Conservation (phyloP, 1,140 invertebrate species). For the Drosophila baimaii region DNA sequence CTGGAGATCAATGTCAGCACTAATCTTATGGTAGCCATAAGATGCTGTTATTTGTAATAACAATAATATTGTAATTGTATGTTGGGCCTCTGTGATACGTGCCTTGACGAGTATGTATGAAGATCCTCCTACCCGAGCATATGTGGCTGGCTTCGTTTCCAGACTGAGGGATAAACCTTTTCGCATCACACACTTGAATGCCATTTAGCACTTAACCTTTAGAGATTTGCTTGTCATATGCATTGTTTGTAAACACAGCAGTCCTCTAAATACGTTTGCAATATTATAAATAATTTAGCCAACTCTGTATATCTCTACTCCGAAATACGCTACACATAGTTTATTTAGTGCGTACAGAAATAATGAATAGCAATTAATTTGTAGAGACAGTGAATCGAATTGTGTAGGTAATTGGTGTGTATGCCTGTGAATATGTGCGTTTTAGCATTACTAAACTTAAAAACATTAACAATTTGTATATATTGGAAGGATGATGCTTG, state of each 20-base stretch:
- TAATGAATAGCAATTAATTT: conserved; percentile 16
- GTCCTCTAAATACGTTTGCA: conserved; percentile 54
- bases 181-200: conserved; percentile 36
- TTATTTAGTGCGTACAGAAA: conserved; percentile 21
- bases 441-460: conserved; percentile 57
- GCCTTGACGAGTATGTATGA: conserved; percentile 10
- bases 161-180: conserved; percentile 17
- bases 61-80: conserved; percentile 6
- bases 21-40: conserved; percentile 31
- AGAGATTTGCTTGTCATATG: conserved; percentile 24
- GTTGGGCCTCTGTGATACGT: conserved; percentile 50
- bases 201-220: conserved; percentile 30
- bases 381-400: conserved; percentile 12
- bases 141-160: conserved; percentile 20
- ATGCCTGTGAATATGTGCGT: conserved; percentile 57
- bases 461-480: conserved; percentile 44
- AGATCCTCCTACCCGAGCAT: conserved; percentile 15
- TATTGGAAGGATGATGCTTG: conserved; percentile 36
- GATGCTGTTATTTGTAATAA: conserved; percentile 22
- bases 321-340: conserved; percentile 2
- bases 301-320: conserved; percentile 23
- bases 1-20: conserved; percentile 11
- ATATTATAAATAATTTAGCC: conserved; percentile 63
- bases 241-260: conserved; percentile 18
- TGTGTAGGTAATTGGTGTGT: conserved; percentile 25